These are phyloP conservation scores for Catostomus latipinnis DNA, from an alignment of 2,797 vertebrate genomes.

Conservation along the genomic window DNA sequence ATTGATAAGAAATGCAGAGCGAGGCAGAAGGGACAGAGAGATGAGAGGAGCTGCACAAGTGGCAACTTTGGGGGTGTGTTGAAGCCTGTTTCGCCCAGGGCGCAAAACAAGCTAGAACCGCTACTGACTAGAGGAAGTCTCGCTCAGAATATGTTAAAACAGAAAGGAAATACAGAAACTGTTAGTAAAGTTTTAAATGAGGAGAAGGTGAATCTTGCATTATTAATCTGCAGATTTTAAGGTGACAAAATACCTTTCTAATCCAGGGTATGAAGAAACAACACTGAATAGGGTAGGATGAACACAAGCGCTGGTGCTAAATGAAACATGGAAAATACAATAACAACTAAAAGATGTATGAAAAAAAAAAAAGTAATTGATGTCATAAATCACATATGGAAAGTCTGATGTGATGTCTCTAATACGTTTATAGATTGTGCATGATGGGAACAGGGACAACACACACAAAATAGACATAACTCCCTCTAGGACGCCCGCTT, in stretches of 20 bases:
- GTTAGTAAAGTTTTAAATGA: slow-evolving; percentile 12
- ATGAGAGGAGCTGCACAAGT: background rate
- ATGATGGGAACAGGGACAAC: background rate
- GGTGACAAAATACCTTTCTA: slow-evolving; percentile 92
- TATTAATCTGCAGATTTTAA: slow-evolving; percentile 25
- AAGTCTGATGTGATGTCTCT: slow-evolving; percentile 41
- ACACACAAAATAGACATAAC: background rate
- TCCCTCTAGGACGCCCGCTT: background rate
- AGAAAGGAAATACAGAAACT: slow-evolving; percentile 1
- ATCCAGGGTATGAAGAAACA: slow-evolving; percentile 98
- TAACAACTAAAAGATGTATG: slow-evolving; percentile 72
- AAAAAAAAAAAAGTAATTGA: slow-evolving; percentile 25
- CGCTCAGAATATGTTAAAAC: background rate
- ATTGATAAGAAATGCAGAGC: too few relatives aligned
- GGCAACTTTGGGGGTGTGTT: too few relatives aligned
- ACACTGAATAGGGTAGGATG: slow-evolving; percentile 92
- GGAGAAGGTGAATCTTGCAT: background rate
- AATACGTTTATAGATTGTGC: background rate
- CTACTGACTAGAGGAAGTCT: too few relatives aligned
- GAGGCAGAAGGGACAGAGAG: background rate
- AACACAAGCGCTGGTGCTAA: slow-evolving; percentile 94
- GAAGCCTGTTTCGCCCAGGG: too few relatives aligned
- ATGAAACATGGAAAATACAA: slow-evolving; percentile 76
- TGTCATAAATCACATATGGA: slow-evolving; percentile 30
- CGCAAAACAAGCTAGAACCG: too few relatives aligned